Evolutionary conservation across 2,888 invertebrate genomes (phyloP).

Genomic region (Macrosoma leucophasiata): DNA sequence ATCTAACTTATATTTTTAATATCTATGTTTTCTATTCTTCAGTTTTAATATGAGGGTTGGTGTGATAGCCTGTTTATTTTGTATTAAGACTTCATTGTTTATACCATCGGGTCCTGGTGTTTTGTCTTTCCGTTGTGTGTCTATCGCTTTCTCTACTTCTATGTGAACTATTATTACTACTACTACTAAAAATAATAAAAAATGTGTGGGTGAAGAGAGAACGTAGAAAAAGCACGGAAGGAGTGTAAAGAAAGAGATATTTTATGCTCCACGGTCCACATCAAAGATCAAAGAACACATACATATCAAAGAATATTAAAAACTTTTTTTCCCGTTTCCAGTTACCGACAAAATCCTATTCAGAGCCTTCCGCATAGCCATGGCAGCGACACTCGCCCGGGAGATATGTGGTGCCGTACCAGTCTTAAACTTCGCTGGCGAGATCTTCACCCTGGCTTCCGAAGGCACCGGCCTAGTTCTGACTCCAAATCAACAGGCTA

Average conservation of each 20-base stretch:
- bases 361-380: slow-evolving; percentile 50
- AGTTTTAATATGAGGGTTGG: too few relatives aligned
- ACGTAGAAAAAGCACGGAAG: too few relatives aligned
- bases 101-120: too few relatives aligned
- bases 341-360: slow-evolving; percentile 51
- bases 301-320: neutral
- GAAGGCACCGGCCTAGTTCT: slow-evolving; percentile 38
- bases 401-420: slow-evolving; percentile 60
- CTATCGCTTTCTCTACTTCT: too few relatives aligned
- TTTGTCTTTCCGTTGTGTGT: too few relatives aligned
- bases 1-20: too few relatives aligned
- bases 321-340: slow-evolving; percentile 30
- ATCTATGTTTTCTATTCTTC: too few relatives aligned
- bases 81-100: too few relatives aligned
- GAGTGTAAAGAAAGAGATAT: neutral
- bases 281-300: neutral
- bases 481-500: slow-evolving; percentile 61
- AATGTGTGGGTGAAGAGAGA: neutral
- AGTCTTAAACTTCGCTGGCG: slow-evolving; percentile 59
- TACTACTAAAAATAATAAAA: neutral
- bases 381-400: slow-evolving; percentile 43
- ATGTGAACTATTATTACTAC: neutral
- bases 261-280: neutral
- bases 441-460: slow-evolving; percentile 51
- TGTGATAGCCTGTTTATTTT: too few relatives aligned